Base-by-base conservation (phyloP, 2,797 vertebrate species). In the Takifugu rubripes region DNA sequence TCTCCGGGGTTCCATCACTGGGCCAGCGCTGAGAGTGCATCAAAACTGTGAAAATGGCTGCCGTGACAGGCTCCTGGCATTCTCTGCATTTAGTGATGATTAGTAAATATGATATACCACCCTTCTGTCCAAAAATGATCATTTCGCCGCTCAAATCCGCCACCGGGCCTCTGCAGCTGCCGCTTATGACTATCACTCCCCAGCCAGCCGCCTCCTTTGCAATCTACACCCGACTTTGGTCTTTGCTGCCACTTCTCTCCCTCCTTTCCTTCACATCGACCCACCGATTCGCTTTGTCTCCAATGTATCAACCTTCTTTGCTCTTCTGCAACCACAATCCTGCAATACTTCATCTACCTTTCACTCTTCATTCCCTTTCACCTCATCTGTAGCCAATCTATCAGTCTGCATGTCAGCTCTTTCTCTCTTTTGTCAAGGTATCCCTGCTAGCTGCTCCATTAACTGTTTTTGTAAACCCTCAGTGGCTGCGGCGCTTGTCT, bases 1-100 rank as follows among this genome's bases (percentile, higher is more conserved):
- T 81, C 83, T 16, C 68, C 8, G 78, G 81, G 81, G 77, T 70
- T 83, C 78, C 78, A 72, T 87, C 78, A 61, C 49, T 49, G 68
- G 68, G 64, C 70, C 63, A 27, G 64, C 36, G 64, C 68, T 67
- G 68, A 70, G 80, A 77, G 70, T 40, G 59, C 70, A 81, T 81
- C 67, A 67, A 74, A 77, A 82, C 73, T 46, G 74, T 57, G 82
- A 62, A 70, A 82, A 88, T 67, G 68, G 74, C 78, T 61, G 68
- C 74, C 48, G 59, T 75, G 79, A 83, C 79, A 75, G 74, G 62
- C 78, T 77, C 56, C 71, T 80, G 84, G 72, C 79, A 42, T 69
- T 70, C 55, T 72, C 74, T 75, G 69, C 64, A 71, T 80, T 77
- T 66, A 59, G 61, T 68, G 74, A 81, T 67, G 76, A 84, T 83